Evolutionary conservation across 1,140 invertebrate species (phyloP).

Genomic region (Camponotus floridanus): DNA sequence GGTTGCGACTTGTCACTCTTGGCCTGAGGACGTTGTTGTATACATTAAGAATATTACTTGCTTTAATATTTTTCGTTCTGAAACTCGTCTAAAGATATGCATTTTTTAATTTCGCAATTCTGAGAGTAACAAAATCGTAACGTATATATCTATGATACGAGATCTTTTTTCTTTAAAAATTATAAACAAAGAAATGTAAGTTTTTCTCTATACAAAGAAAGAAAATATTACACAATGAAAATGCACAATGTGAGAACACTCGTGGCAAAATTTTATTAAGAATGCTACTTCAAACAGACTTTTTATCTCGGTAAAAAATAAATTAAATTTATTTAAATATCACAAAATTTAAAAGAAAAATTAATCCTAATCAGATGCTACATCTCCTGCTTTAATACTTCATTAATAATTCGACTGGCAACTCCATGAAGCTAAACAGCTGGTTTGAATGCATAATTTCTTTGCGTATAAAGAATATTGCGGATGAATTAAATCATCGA

Average conservation of each 20-base stretch:
- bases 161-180: constrained; percentile 26
- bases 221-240: not conserved
- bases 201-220: constrained; percentile 7
- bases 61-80: constrained; percentile 20
- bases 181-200: not conserved
- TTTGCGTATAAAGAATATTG: not conserved
- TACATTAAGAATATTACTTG: constrained; percentile 59
- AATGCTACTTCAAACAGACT: not conserved
- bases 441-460: not conserved
- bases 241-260: not conserved
- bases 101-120: constrained; percentile 38
- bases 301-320: constrained; percentile 3
- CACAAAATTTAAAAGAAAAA: not conserved
- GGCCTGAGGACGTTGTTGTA: not conserved
- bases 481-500: not conserved
- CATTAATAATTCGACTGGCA: constrained; percentile 11
- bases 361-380: not conserved
- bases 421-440: not conserved
- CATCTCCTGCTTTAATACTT: constrained; percentile 9
- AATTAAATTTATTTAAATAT: constrained; percentile 45
- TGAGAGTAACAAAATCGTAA: not conserved
- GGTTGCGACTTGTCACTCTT: constrained; percentile 25
- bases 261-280: constrained; percentile 18
- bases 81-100: constrained; percentile 27
- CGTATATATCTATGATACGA: not conserved